Evolutionary conservation across 1,140 invertebrate genomes (phyloP).

Genomic region (Globodera ellingtonae): DNA sequence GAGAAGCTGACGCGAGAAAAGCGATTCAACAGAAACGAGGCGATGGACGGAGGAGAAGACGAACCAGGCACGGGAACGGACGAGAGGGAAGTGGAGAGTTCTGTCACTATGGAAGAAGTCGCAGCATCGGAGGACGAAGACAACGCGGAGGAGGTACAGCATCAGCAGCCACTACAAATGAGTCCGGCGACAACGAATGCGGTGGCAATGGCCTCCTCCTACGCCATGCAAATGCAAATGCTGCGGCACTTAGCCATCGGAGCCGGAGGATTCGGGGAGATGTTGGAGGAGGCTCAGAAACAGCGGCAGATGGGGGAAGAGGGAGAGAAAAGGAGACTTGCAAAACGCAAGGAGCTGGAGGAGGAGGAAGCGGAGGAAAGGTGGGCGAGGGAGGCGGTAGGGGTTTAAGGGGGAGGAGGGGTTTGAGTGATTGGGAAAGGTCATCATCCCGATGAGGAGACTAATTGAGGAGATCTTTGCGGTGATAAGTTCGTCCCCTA

Average conservation of each 20-base stretch:
- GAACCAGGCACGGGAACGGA: neutral
- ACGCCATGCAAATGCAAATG: neutral
- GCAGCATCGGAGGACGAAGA: neutral
- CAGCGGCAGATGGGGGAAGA: neutral
- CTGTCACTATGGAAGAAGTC: neutral
- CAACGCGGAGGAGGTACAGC: neutral
- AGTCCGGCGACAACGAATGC: neutral
- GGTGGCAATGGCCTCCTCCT: neutral
- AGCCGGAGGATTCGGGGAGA: neutral
- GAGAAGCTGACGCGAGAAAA: slow-evolving; percentile 12
- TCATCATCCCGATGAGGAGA: neutral
- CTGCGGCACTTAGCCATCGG: neutral
- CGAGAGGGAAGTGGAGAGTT: neutral
- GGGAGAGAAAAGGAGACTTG: neutral
- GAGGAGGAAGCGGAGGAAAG: slow-evolving; percentile 1
- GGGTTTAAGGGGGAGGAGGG: too few species aligned
- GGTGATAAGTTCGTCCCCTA: neutral
- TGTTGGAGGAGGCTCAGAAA: neutral
- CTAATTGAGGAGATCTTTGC: neutral
- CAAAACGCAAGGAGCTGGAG: neutral
- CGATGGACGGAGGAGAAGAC: neutral
- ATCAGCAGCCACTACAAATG: neutral
- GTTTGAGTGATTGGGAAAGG: neutral
- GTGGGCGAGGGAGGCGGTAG: neutral
- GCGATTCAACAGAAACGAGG: neutral